These are phyloP conservation scores for Dendrocincla fuliginosa DNA, from an alignment of 2,797 vertebrate genomes.

Conservation along the genomic window DNA sequence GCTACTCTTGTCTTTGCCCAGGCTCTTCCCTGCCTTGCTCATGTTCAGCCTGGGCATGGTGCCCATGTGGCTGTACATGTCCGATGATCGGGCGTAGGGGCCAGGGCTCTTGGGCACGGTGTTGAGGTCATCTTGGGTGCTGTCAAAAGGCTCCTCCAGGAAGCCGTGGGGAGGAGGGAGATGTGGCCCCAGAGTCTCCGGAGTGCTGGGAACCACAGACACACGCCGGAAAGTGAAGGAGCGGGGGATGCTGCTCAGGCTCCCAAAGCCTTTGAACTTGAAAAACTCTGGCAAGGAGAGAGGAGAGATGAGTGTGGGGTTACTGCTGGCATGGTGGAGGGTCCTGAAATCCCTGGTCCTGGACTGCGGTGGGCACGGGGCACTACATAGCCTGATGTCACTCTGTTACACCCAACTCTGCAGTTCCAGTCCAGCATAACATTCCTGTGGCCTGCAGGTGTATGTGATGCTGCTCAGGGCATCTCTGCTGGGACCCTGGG, in stretches of 20 bases:
- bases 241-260: slow-evolving; percentile 83
- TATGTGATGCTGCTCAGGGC: not conserved
- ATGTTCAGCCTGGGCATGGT: slow-evolving; percentile 87
- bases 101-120: slow-evolving; percentile 78
- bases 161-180: not conserved
- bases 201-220: not conserved
- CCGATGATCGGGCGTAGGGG: slow-evolving; percentile 85
- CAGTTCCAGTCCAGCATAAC: not conserved
- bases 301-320: not conserved
- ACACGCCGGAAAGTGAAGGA: slow-evolving; percentile 74
- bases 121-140: slow-evolving; percentile 83
- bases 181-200: not conserved
- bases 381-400: not conserved
- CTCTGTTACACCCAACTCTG: not conserved
- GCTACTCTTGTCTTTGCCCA: slow-evolving; percentile 2
- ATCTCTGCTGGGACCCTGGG: not conserved
- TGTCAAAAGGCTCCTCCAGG: slow-evolving; percentile 45
- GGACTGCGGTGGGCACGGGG: not conserved
- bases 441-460: not conserved
- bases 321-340: accelerated
- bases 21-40: slow-evolving; percentile 43
- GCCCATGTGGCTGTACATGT: slow-evolving; percentile 91
- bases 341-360: not conserved
- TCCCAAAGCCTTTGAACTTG: slow-evolving; percentile 87
- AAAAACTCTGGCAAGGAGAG: slow-evolving; percentile 80